These are phyloP conservation scores for fruit fly (Drosophila melanogaster) DNA, from an alignment of 1,140 invertebrate species.

Conservation along the genomic window Release_6_plus_ISO1_MT NT_033779.5:9660001-9660500, in stretches of 20 bases:
- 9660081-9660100: constrained; percentile 1
- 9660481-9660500: constrained; percentile 75
- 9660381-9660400: constrained; percentile 63
- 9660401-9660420: constrained; percentile 29
- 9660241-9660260: constrained; percentile 83
- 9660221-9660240: constrained; percentile 66
- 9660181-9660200: constrained; percentile 44
- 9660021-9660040: neutral
- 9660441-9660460: constrained; percentile 35
- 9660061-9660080: constrained; percentile 33
- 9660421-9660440: constrained; percentile 15
- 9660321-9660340: constrained; percentile 9
- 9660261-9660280: constrained; percentile 70
- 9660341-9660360: constrained; percentile 68
- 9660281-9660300: constrained; percentile 33
- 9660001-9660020: neutral
- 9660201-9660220: constrained; percentile 68
- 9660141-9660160: constrained; percentile 49
- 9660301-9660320: constrained; percentile 22
- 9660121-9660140: constrained; percentile 75
- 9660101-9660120: constrained; percentile 53
- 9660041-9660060: constrained; percentile 12
- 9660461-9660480: constrained; percentile 79
- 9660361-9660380: constrained; percentile 83
- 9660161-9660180: constrained; percentile 25